Percentiles rank a stretch among this genome's conserved stretches.
Conservation (phyloP, 1,140 invertebrate genomes). For the Chrysoperla carnea region DNA sequence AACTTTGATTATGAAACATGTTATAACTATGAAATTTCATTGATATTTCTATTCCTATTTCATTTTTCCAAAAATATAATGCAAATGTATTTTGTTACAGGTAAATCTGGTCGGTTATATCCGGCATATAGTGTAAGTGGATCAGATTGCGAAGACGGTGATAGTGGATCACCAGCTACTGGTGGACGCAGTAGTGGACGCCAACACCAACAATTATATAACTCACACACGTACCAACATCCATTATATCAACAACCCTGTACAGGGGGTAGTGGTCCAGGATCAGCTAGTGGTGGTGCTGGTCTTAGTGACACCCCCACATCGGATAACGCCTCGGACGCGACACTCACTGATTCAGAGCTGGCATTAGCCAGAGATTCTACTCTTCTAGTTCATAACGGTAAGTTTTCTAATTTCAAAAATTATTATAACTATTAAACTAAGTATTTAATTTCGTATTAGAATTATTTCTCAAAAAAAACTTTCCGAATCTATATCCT, state of each 20-base stretch:
- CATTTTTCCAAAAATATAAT: too few species aligned
- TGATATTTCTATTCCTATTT: too few species aligned
- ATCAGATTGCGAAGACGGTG: slow-evolving; percentile 44
- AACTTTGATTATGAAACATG: too few species aligned
- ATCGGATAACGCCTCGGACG: slow-evolving; percentile 63
- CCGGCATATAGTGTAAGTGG: slow-evolving; percentile 43
- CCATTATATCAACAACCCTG: slow-evolving; percentile 25
- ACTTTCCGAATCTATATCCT: too few species aligned
- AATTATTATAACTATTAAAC: too few species aligned
- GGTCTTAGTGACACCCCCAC: slow-evolving; percentile 58
- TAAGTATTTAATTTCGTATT: too few species aligned
- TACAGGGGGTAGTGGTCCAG: slow-evolving; percentile 29
- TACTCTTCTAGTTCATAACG: slow-evolving; percentile 61
- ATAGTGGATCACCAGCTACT: slow-evolving; percentile 23
- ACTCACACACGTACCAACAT: slow-evolving; percentile 20
- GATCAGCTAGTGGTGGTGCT: slow-evolving; percentile 25
- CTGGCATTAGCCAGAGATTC: slow-evolving; percentile 57
- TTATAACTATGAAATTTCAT: too few species aligned
- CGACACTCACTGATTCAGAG: slow-evolving; percentile 63
- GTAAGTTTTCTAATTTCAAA: slow-evolving; percentile 27
- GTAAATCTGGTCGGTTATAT: slow-evolving; percentile 38
- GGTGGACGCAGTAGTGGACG: slow-evolving; percentile 17
- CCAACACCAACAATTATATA: slow-evolving; percentile 20
- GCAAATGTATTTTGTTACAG: slow-evolving; percentile 16
- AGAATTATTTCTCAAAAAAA: too few species aligned